Base-by-base conservation (phyloP, 2,113 vertebrate genomes). In the Charadrius vociferus region DNA sequence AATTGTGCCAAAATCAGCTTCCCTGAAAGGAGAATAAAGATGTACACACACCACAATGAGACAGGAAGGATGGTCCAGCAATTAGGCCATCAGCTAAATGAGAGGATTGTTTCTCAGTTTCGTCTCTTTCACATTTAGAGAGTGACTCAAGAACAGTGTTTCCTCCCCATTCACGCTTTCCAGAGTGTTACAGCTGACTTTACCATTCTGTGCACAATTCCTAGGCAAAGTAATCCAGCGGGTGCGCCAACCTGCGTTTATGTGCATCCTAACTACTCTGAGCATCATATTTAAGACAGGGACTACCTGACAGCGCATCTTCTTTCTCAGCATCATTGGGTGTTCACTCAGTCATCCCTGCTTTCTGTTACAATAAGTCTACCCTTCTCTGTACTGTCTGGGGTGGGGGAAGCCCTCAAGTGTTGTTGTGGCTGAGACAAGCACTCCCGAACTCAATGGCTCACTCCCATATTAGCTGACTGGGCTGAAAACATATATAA, bases 171-270 rank as follows among this genome's bases (percentile, higher is more conserved):
- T 70, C 52, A 18, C 14, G 3, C 29, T 50, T 45, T 53, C 37
- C 65, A 47, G 22, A 81, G 37, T 50, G 18, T 5, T 78, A 2
- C 43, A 59, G 11, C 6, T 63, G 19, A 29, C 22, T 74, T 79
- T 81, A 41, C 10, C 29, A 26, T 67, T 39, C 37, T 75, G 7
- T 74, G 23, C 7, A 23, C 7, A 39, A 62, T 14, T 36, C 24
- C 11, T 32, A 67, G 30, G 32, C 19, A 62, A 78, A 81, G n/a
- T 12, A 74, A 58, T 10, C 26, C 10, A 63, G 14, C 0, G 0
- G 52, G 22, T 16, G 14, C 39, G 18, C 26, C 29, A 87, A 3
- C 10, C 16, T 61, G 12, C 10, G 43, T 58, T 74, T 47, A 50
- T 47, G 37, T 1, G 1, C 7, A 37, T 8, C 4, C 0, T 8